These are phyloP conservation scores for Nyctalus aviator DNA, from an alignment of 2,797 vertebrate genomes.

Conservation along the genomic window DNA sequence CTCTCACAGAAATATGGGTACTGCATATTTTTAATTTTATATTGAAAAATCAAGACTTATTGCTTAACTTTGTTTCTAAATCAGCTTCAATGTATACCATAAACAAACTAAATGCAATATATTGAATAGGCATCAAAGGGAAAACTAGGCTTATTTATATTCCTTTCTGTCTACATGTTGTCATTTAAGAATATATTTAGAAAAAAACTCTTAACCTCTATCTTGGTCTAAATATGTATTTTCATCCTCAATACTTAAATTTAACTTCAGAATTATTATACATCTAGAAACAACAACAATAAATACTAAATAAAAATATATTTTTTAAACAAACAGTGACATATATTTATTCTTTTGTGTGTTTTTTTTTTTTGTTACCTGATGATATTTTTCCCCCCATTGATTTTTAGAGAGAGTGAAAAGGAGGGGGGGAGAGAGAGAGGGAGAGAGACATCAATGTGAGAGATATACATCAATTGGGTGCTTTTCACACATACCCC, in stretches of 20 bases:
- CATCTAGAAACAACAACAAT: background rate
- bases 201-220: background rate
- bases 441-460: no score
- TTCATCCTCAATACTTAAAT: background rate
- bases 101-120: background rate
- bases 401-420: no score
- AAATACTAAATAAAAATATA: background rate
- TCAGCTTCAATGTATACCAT: background rate
- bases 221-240: background rate
- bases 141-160: background rate
- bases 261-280: background rate
- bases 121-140: background rate
- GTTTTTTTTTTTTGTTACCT: no score
- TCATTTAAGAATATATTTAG: background rate
- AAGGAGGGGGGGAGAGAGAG: no score
- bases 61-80: background rate
- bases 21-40: background rate
- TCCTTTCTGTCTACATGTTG: background rate
- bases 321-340: no score
- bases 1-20: background rate
- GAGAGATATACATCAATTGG: no score
- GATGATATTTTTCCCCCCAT: no score
- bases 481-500: no score
- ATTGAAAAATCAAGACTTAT: background rate
- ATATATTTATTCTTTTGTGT: no score